Evolutionary conservation across 2,888 invertebrate genomes (phyloP), one percentile per base, ranked within the genome.

Genomic region (Andricus quercusramuli): DNA sequence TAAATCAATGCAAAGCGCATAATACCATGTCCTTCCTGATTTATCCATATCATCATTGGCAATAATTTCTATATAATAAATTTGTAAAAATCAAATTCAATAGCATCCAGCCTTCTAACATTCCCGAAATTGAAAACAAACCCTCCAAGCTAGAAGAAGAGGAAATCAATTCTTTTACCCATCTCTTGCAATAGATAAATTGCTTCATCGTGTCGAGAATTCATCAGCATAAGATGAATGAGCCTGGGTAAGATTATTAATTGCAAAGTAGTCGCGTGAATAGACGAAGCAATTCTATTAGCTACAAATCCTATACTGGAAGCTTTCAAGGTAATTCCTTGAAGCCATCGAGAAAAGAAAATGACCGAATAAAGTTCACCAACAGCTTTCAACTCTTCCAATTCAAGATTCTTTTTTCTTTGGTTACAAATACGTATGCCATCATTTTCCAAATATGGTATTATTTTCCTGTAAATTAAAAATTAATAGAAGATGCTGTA

Each of bases 1-100:
- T 51, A 95, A 92, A 77, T 94, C 93, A 56, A 95, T 89, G 64
- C 94, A 94, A 41, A 94, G 91, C 11, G 94, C 94, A 88, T 94
- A 95, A 88, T 95, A 96, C 95, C 95, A 95, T 1, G 94, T 94
- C 85, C 93, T 93, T 66, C 94, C 95, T 91, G 91, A 90, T 88
- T 91, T 91, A 82, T 92, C 92, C 81, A 89, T 83, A 78, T 91
- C 88, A 44, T 89, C 87, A 67, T 85, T 84, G 13, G 89, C 88
- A 44, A 87, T 81, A 41, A 88, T 89, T 85, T 91, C 91, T 91
- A 80, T 62, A 68, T 70, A 79, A 77, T 78, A 65, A 37, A 65
- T 29, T 17, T 25, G 1, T 3, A 32, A 17, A 13, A 25, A 13
- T 29, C 4, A 29, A 9, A 65, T 32, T 65, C 2, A 29, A 32